A percentile compares a stretch with the other conserved stretches of the same genome.
Conservation (phyloP, 2,113 vertebrate species). For the Amia ocellicauda region DNA sequence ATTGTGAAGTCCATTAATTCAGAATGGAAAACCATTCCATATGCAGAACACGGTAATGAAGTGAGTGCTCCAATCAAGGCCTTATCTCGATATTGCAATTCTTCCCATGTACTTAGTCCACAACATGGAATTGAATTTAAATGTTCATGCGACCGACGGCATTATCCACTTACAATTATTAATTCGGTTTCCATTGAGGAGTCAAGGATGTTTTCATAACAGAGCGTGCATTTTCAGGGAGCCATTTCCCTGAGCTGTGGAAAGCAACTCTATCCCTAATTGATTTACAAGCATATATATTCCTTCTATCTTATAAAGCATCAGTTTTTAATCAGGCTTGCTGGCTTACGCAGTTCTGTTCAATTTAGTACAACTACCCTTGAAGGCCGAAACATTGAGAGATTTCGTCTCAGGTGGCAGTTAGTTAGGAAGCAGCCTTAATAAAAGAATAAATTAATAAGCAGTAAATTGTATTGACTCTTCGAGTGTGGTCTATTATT, state of each 20-base stretch:
- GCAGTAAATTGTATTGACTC: too few species aligned
- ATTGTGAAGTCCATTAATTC: slow-evolving; percentile 3
- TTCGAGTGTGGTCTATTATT: too few species aligned
- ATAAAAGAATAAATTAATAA: too few species aligned
- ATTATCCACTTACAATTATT: slow-evolving; percentile 74
- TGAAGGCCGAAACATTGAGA: background rate
- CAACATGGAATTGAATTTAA: slow-evolving; percentile 66
- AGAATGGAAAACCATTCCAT: background rate
- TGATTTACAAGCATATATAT: slow-evolving; percentile 69
- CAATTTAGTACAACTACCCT: background rate
- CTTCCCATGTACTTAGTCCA: slow-evolving; percentile 48
- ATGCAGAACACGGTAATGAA: slow-evolving; percentile 24
- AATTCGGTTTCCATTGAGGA: slow-evolving; percentile 72
- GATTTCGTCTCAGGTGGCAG: too few species aligned
- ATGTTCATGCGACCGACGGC: slow-evolving; percentile 70
- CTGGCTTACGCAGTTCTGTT: background rate
- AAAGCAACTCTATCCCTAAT: slow-evolving; percentile 70
- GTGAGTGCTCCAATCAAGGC: slow-evolving; percentile 35
- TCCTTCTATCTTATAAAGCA: slow-evolving; percentile 63
- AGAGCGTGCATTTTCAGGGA: slow-evolving; percentile 56
- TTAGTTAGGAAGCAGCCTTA: too few species aligned
- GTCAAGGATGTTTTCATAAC: slow-evolving; percentile 59
- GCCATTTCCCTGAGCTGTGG: slow-evolving; percentile 56
- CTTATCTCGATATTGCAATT: slow-evolving; percentile 47
- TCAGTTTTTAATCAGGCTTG: slow-evolving; percentile 62